Evolutionary conservation across 2,888 invertebrate species (phyloP).

Genomic region (Dendrolimus houi): DNA sequence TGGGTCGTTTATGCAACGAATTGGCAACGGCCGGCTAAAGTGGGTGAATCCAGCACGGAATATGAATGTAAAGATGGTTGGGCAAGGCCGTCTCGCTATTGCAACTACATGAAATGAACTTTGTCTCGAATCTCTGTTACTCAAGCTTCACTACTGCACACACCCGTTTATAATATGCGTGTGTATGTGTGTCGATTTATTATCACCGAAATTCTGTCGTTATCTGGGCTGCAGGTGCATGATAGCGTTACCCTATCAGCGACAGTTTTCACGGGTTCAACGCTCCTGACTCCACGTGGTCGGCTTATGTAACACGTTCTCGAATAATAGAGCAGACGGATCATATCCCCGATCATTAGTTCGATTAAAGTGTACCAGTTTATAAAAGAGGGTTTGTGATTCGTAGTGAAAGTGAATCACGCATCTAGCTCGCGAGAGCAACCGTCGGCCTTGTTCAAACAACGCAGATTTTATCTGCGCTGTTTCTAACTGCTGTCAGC

Average conservation of each 20-base stretch:
- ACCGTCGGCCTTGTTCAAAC: constrained; percentile 25
- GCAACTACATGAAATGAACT: constrained; percentile 19
- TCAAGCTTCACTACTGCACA: constrained; percentile 15
- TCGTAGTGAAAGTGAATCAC: constrained; percentile 45
- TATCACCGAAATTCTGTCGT: constrained; percentile 43
- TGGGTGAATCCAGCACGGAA: constrained; percentile 47
- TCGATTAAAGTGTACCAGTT: constrained; percentile 8
- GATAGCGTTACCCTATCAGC: constrained; percentile 51
- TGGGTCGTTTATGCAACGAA: constrained; percentile 70
- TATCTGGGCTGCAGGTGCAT: constrained; percentile 47
- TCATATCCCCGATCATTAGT: constrained; percentile 10
- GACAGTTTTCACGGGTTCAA: constrained; percentile 52
- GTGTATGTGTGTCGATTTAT: constrained; percentile 27
- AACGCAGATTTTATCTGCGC: constrained; percentile 36
- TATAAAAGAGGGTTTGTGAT: constrained; percentile 23
- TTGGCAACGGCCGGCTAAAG: constrained; percentile 48
- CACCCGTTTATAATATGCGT: constrained; percentile 18
- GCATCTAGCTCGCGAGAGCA: constrained; percentile 27
- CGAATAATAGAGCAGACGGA: constrained; percentile 7
- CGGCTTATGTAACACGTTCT: constrained; percentile 43
- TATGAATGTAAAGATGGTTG: constrained; percentile 48
- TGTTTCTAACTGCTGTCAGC: constrained; percentile 37
- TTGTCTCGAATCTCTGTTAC: constrained; percentile 22
- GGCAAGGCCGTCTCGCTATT: constrained; percentile 41
- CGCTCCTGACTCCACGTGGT: constrained; percentile 56